Evolutionary conservation across 1,140 invertebrate species (phyloP), one percentile per base, ranked within the genome.

Genomic region (Lordiphosa stackelbergi): DNA sequence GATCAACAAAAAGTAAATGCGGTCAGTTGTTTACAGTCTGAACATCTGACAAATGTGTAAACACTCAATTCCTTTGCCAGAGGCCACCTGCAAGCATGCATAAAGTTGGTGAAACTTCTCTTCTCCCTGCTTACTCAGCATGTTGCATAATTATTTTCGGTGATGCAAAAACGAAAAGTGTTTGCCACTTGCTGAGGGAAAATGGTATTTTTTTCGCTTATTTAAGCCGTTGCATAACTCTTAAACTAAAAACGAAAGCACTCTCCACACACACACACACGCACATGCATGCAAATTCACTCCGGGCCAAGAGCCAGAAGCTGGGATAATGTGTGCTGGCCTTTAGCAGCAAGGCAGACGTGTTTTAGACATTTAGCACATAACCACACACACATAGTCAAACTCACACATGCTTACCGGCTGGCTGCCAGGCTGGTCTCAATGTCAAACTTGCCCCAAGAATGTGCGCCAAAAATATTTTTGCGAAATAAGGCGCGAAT

Each of bases 161-260:
- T n/a, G n/a, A n/a, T n/a, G n/a, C n/a, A n/a, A n/a, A 49, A 56
- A 11, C 7, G 11, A 9, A 16, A 70, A 58, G 74, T 74, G 66
- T 6, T 78, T 79, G 75, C 63, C 75, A 81, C 75, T 71, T 66
- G 48, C 54, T 54, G 54, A 53, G 70, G 55, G 58, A 63, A 81
- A 79, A 71, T 31, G 7, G 66, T 79, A 71, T 47, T 66, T 81
- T 79, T 81, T 71, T 66, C 74, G 71, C 71, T 81, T 81, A 75
- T 79, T 79, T 81, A 79, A 79, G 55, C 74, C 57, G 75, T 79
- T 81, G 75, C 77, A 79, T 79, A 81, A 81, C 81, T 79, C 75
- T 83, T 42, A 71, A 31, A 52, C 66, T 48, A 58, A 81, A 81
- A 81, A 70, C 74, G 58, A 79, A 79, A 69, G 42, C 66, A 19